phyloP scores from a whole-genome alignment of 1,140 invertebrate species.

The Drosophila nasuta region DNA sequence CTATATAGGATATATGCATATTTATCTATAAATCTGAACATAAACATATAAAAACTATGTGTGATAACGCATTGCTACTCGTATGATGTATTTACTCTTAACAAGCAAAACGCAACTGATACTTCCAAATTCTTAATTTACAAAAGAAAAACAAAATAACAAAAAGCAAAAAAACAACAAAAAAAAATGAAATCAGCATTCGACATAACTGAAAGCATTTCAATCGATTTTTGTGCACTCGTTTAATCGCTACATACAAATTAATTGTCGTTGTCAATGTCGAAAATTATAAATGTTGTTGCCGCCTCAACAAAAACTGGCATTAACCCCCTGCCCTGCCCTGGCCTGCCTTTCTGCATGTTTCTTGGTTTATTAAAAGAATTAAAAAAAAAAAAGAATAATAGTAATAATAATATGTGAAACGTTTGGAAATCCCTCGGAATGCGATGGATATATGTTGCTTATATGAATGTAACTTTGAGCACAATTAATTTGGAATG shows the following conservation, averaged over 20 bases:
- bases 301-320: conserved; percentile 27
- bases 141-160: no score
- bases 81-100: conserved; percentile 12
- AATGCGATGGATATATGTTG: neutral
- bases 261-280: conserved; percentile 8
- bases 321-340: conserved; percentile 4
- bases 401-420: no score
- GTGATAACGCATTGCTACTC: conserved; percentile 37
- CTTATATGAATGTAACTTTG: neutral
- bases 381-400: neutral
- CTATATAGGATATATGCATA: conserved; percentile 9
- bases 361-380: neutral
- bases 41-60: conserved; percentile 24
- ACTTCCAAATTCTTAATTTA: conserved; percentile 21
- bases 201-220: conserved; percentile 6
- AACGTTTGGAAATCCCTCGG: neutral
- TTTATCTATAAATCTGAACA: conserved; percentile 20
- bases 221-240: conserved; percentile 11
- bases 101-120: conserved; percentile 18
- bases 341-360: neutral
- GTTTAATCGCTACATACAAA: conserved; percentile 10
- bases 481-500: conserved; percentile 3
- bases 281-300: conserved; percentile 7
- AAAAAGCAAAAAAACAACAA: no score
- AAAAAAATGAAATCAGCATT: neutral